Base-by-base conservation (phyloP, 2,888 invertebrate genomes). In the Limenitis arthemis region DNA sequence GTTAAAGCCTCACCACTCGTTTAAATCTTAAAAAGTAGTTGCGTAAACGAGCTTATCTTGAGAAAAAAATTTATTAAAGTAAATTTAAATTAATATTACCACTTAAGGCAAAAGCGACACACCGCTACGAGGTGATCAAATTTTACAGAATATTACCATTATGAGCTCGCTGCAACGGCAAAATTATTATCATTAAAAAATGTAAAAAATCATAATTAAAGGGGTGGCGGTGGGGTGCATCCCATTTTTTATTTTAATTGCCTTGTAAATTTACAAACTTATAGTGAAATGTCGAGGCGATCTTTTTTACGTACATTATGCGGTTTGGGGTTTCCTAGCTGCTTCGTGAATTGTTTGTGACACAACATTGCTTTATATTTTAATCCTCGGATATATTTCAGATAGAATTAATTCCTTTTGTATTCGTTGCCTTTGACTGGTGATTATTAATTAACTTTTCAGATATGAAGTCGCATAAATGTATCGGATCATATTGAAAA, bases 131-230 rank as follows among this genome's bases (percentile, higher is more conserved):
- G 57, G 56, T 52, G 58, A 62, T 63, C 65, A 58, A 61, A 61
- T 59, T 60, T 61, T 47, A 58, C 63, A 53, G 65, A 69, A 72
- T 68, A 69, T 36, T 53, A 51, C 68, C 64, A 59, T 56, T 59
- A 67, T 66, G 65, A 66, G 62, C 66, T 64, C 63, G 64, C 66
- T 69, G 72, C 75, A 69, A 64, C 69, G 67, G 70, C 69, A 68
- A 77, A 83, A 82, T 81, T 84, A 84, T 83, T 81, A 78, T 79
- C 83, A 81, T 83, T 81, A 79, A 83, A 84, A 84, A 82, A 79
- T 75, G 79, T 75, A 80, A 79, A 84, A 83, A 83, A 82, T 73
- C 75, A 80, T 84, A 81, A 84, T 84, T 77, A 83, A 83, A 79
- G 77, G 79, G 84, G 81, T 75, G 81, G 76, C 61, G 67, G 67